Conservation (phyloP, 1,140 invertebrate species). For the Heliconius nattereri region DNA sequence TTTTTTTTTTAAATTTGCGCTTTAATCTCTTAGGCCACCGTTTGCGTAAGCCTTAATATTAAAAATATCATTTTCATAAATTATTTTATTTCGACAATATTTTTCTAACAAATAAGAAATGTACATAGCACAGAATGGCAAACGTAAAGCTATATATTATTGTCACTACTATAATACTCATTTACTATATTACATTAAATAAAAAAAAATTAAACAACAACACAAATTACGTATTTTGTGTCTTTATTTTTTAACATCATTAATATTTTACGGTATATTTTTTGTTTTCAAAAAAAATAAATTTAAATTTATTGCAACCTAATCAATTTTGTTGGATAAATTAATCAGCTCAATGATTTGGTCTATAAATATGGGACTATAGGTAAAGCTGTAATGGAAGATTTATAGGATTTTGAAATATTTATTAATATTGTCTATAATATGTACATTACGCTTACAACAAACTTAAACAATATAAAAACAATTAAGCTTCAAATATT, state of each 20-base stretch:
- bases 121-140: constrained; percentile 1
- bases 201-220: background rate
- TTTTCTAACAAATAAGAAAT: constrained; percentile 3
- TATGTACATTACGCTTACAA: constrained; percentile 3
- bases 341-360: background rate
- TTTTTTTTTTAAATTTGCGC: constrained; percentile 1
- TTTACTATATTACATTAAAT: background rate
- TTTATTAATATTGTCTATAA: constrained; percentile 9
- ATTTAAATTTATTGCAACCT: background rate
- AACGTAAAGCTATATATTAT: constrained; percentile 36
- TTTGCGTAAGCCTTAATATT: constrained; percentile 4
- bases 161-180: constrained; percentile 40
- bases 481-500: background rate
- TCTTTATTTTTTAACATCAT: background rate
- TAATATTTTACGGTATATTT: background rate
- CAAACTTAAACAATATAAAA: background rate
- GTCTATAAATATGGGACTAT: constrained; percentile 13
- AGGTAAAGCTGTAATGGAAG: constrained; percentile 15
- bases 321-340: background rate
- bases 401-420: constrained; percentile 13
- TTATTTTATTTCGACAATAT: background rate
- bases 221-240: background rate
- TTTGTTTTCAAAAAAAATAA: background rate
- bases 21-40: background rate
- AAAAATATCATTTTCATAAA: background rate